Evolutionary conservation across 2,113 vertebrate species (phyloP), one percentile per base, ranked within the genome.

Genomic region (Macrotis lagotis): DNA sequence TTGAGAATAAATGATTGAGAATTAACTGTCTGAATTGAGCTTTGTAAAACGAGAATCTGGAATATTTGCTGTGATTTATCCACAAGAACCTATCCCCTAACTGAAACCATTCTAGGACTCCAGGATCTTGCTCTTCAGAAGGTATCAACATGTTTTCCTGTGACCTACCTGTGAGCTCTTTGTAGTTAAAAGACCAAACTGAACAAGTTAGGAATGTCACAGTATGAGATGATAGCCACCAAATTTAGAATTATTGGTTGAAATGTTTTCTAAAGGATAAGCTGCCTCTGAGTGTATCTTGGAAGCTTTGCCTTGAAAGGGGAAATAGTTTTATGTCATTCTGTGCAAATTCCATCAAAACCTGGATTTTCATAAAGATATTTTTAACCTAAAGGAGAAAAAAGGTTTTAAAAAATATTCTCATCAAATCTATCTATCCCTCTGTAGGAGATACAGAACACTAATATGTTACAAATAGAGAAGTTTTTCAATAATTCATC

Each of bases 391-490:
- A 44, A 90, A 74, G 59, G 48, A 92, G 48, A 92, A 94, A 1
- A 74, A 24, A 51, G 59, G 8, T 25, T 74, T 91, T 59, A 55
- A 93, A 31, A 37, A 19, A 10, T 83, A 14, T 48, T 95, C 48
- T 95, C 51, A 52, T 83, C 66, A 83, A 83, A 51, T 52, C 19
- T 25, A 2, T 44, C 26, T 8, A 14, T 51, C n/a, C 48, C 44
- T 93, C n/a, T 66, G 2, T 25, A 12, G 28, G 91, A 96, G 50
- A 31, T 90, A 92, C 25, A 89, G 11, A 90, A 25, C 5, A 0
- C 66, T 55, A 44, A 44, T 44, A n/a, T 83, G 66, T 92, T 93
- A 25, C 91, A 91, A 94, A 89, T 89, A 28, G 19, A 93, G n/a
- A 22, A 26, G 0, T 49, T 91, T 91, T 89, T 74, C 83, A 53